Evolutionary conservation across 2,113 vertebrate genomes (phyloP).

Genomic region (Smithornis capensis): DNA sequence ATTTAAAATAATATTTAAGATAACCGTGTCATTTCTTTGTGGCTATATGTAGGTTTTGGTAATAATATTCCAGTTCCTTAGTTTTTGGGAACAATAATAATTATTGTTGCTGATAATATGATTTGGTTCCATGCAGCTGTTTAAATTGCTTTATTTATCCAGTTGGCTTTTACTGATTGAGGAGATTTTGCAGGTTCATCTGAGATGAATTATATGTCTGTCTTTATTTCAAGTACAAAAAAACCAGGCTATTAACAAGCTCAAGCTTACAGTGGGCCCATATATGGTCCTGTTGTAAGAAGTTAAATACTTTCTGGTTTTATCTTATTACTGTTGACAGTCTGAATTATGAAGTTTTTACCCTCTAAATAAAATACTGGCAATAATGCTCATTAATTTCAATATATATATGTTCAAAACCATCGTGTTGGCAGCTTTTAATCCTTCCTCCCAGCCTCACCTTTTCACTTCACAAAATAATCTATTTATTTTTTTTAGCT

Average conservation of each 20-base stretch:
- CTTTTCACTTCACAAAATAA: not conserved
- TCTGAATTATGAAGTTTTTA: not conserved
- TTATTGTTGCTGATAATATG: not conserved
- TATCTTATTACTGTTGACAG: not conserved
- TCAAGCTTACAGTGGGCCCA: not conserved
- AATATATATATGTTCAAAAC: not conserved
- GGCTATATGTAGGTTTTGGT: not conserved
- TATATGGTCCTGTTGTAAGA: not conserved
- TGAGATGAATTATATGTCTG: not conserved
- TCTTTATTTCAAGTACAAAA: not conserved
- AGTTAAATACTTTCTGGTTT: not conserved
- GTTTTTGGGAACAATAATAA: not conserved
- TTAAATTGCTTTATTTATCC: conserved; percentile 33
- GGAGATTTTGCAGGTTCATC: conserved; percentile 26
- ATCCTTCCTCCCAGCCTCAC: not conserved
- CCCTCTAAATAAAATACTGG: not conserved
- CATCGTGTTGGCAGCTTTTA: not conserved
- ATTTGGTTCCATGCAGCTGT: not conserved
- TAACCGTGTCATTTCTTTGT: not conserved
- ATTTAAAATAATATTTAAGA: not conserved
- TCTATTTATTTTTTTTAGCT: conserved; percentile 17
- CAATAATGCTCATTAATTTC: conserved; percentile 4
- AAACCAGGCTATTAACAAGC: not conserved
- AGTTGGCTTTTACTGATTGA: conserved; percentile 29
- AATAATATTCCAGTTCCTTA: not conserved